A percentile compares a stretch with the other conserved stretches of the same genome.
These are phyloP conservation scores for Lichenostomus cassidix DNA, from an alignment of 2,113 vertebrate genomes.

Conservation along the genomic window DNA sequence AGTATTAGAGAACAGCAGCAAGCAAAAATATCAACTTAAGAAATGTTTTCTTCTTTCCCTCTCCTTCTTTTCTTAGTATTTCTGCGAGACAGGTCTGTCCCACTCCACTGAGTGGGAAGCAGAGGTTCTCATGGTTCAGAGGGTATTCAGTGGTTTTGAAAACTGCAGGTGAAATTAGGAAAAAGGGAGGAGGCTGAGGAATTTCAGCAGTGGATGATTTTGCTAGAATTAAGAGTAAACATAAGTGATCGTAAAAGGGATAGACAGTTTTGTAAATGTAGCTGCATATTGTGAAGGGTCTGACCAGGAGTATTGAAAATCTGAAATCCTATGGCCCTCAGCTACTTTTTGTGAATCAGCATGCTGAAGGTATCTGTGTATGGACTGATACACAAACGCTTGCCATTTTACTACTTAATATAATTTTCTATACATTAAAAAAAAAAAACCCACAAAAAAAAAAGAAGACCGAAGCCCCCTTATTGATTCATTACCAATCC, in stretches of 20 bases:
- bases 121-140: background rate
- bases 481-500: background rate
- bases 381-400: background rate
- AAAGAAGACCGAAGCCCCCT: background rate
- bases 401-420: background rate
- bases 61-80: background rate
- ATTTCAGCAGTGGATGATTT: background rate
- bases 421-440: background rate
- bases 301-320: background rate
- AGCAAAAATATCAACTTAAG: background rate
- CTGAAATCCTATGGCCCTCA: background rate
- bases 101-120: background rate
- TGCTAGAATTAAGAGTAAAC: background rate
- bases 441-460: background rate
- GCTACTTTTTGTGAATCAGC: background rate
- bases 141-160: background rate
- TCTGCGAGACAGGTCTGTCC: background rate
- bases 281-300: background rate
- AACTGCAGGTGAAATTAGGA: background rate
- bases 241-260: background rate
- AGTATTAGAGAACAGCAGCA: background rate
- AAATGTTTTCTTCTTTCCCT: background rate
- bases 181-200: background rate
- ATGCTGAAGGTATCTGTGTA: background rate
- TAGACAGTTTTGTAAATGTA: background rate